Evolutionary conservation across 2,888 invertebrate species (phyloP).

Genomic region (Drosophila infuscata): DNA sequence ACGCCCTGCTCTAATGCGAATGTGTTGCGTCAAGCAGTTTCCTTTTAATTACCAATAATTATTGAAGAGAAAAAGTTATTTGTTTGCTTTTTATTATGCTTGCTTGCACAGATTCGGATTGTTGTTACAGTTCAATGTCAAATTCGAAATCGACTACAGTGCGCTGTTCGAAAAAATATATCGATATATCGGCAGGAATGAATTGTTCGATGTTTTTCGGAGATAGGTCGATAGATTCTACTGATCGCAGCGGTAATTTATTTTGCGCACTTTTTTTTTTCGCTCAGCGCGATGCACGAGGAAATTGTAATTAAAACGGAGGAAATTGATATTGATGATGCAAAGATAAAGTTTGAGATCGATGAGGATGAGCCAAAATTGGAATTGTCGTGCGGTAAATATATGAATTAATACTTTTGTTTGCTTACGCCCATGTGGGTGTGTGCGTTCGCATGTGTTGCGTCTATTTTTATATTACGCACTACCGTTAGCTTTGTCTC

Average conservation of each 20-base stretch:
- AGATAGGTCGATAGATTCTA: slow-evolving; percentile 32
- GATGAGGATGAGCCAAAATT: slow-evolving; percentile 21
- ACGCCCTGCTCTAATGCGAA: no score
- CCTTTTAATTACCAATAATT: not conserved
- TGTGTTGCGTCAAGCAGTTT: no score
- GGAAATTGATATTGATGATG: slow-evolving; percentile 61
- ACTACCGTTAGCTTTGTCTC: slow-evolving; percentile 65
- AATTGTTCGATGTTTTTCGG: slow-evolving; percentile 37
- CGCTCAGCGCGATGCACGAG: slow-evolving; percentile 41
- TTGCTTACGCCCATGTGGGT: not conserved
- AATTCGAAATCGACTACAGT: not conserved
- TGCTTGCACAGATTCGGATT: slow-evolving; percentile 9
- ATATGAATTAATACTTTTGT: slow-evolving; percentile 3
- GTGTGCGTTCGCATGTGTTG: slow-evolving; percentile 30
- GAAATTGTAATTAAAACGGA: slow-evolving; percentile 46
- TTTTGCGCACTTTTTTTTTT: slow-evolving; percentile 52
- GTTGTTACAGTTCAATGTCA: slow-evolving; percentile 35
- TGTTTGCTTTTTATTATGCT: slow-evolving; percentile 15
- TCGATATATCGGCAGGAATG: slow-evolving; percentile 33
- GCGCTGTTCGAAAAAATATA: slow-evolving; percentile 2
- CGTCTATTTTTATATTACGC: slow-evolving; percentile 53
- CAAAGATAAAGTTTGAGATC: slow-evolving; percentile 57
- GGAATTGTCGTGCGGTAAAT: slow-evolving; percentile 56
- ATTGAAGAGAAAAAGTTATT: not conserved
- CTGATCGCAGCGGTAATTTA: slow-evolving; percentile 66